Percentiles rank a stretch among this genome's conserved stretches.
These are phyloP conservation scores for Tenthredo mesomela DNA, from an alignment of 2,888 invertebrate genomes.

Conservation along the genomic window DNA sequence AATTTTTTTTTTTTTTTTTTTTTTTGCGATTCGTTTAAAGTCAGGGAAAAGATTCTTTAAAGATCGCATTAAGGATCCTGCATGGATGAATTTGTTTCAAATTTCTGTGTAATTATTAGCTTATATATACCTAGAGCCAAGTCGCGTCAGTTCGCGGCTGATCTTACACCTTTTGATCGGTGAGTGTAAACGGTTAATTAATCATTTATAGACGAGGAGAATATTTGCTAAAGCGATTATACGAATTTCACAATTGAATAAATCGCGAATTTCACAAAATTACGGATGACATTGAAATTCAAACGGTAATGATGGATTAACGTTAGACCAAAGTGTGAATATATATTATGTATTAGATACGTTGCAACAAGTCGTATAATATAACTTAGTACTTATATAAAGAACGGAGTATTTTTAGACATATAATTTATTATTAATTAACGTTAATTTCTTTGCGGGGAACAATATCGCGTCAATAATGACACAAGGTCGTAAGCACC, in stretches of 20 bases:
- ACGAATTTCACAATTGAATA: slow-evolving; percentile 1
- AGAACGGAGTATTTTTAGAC: background rate
- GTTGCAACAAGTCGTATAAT: background rate
- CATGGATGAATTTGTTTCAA: background rate
- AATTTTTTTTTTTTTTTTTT: no score
- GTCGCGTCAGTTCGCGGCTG: background rate
- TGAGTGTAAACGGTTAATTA: background rate
- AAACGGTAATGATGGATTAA: background rate
- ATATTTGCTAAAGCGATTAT: background rate
- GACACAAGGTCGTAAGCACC: no score
- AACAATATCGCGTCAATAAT: no score
- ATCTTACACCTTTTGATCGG: slow-evolving; percentile 8
- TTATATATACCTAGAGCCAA: no score
- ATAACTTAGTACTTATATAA: no score
- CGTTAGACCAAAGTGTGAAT: background rate
- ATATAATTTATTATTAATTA: background rate
- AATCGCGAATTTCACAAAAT: background rate
- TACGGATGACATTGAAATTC: background rate
- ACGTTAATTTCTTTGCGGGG: background rate
- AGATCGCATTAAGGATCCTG: background rate
- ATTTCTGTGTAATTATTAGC: background rate
- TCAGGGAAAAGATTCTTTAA: no score
- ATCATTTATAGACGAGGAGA: background rate
- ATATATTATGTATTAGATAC: background rate
- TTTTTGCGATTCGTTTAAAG: no score